phyloP scores from a whole-genome alignment of 2,888 invertebrate species.

The Slavum lentiscoides region DNA sequence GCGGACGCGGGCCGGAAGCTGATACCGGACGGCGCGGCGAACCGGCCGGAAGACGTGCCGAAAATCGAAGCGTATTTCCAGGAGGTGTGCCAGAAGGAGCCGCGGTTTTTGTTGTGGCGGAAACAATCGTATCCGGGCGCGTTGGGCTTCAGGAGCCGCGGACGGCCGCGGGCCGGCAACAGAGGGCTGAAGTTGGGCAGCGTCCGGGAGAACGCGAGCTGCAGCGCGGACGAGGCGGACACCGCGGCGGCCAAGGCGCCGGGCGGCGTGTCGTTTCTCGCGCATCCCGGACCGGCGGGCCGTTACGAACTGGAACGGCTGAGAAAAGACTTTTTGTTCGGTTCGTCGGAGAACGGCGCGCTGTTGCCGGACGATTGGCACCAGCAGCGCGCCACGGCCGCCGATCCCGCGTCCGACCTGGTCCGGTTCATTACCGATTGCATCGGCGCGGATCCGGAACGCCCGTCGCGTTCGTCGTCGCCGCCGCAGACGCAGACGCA shows the following conservation, averaged over 20 bases:
- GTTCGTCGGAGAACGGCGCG: slow-evolving; percentile 55
- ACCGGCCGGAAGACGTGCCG: slow-evolving; percentile 75
- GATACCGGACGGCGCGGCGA: slow-evolving; percentile 76
- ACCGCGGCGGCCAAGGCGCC: slow-evolving; percentile 57
- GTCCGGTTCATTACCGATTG: slow-evolving; percentile 47
- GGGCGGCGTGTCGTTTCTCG: slow-evolving; percentile 38
- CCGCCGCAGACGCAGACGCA: too few species aligned
- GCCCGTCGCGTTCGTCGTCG: not conserved
- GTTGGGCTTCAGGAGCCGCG: slow-evolving; percentile 65
- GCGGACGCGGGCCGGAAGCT: slow-evolving; percentile 85
- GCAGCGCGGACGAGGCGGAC: slow-evolving; percentile 68
- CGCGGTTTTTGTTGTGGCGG: slow-evolving; percentile 78
- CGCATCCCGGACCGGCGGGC: slow-evolving; percentile 62
- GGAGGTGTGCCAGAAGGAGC: slow-evolving; percentile 77
- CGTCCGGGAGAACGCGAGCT: slow-evolving; percentile 65
- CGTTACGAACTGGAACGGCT: slow-evolving; percentile 72
- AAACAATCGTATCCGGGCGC: slow-evolving; percentile 82
- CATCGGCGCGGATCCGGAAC: slow-evolving; percentile 44
- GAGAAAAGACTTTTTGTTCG: slow-evolving; percentile 69
- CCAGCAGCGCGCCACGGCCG: not conserved
- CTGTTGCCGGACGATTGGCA: not conserved
- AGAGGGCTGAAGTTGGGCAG: slow-evolving; percentile 67
- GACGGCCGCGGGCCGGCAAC: slow-evolving; percentile 64
- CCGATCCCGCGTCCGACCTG: slow-evolving; percentile 19
- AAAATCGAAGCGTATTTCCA: slow-evolving; percentile 84